phyloP scores from a whole-genome alignment of 2,113 vertebrate genomes.

The Brachyistius frenatus region DNA sequence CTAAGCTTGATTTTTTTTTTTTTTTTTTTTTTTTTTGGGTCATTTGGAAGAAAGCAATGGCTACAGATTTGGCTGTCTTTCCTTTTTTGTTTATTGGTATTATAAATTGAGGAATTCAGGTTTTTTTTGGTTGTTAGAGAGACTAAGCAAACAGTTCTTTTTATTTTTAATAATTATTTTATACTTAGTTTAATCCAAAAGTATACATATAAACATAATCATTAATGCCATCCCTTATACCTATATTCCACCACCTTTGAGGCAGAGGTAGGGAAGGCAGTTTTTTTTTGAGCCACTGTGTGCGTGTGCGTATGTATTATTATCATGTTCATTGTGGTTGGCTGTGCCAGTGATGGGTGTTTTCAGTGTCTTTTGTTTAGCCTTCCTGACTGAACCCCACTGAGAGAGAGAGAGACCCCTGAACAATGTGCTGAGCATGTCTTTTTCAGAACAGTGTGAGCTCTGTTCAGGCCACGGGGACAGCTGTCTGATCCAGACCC shows the following conservation, averaged over 20 bases:
- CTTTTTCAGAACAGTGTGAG: conserved; percentile 77
- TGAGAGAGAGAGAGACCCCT: conserved; percentile 64
- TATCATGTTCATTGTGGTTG: conserved; percentile 56
- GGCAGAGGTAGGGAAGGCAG: too few species aligned
- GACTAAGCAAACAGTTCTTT: neutral
- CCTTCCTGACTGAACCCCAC: conserved; percentile 66
- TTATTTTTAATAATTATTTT: neutral
- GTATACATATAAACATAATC: neutral
- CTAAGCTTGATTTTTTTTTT: neutral
- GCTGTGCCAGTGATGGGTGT: conserved; percentile 64
- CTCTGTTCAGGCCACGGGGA: conserved; percentile 76
- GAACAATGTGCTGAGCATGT: conserved; percentile 76
- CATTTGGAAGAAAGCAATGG: too few species aligned
- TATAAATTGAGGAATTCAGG: too few species aligned
- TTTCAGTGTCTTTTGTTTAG: conserved; percentile 75
- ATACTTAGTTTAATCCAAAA: neutral
- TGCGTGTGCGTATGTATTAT: conserved; percentile 17
- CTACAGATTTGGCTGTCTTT: too few species aligned
- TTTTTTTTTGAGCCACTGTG: too few species aligned
- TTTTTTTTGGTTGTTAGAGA: neutral
- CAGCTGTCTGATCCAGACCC: conserved; percentile 82
- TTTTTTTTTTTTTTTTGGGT: neutral
- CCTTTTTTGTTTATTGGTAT: too few species aligned
- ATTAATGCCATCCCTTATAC: too few species aligned
- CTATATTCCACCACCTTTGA: too few species aligned